Evolutionary conservation across 2,888 invertebrate genomes (phyloP).

Genomic region (Vandiemenella viatica): DNA sequence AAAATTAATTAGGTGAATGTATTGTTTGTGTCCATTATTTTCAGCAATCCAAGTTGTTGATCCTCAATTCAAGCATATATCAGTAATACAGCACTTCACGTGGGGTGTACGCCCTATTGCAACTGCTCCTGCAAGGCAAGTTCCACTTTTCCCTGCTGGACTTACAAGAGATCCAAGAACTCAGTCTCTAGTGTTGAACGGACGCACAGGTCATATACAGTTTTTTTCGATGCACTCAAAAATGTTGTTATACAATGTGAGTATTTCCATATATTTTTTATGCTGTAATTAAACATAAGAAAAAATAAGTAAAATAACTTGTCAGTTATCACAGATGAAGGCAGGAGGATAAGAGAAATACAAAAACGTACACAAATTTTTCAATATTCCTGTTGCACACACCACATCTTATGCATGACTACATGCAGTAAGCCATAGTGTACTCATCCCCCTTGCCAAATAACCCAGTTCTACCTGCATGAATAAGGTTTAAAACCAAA

Average conservation of each 20-base stretch:
- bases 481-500: no score
- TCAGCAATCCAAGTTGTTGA: slow-evolving; percentile 29
- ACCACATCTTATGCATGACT: no score
- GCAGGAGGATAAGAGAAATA: no score
- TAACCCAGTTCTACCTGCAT: no score
- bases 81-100: slow-evolving; percentile 52
- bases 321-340: no score
- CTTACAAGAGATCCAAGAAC: slow-evolving; percentile 45
- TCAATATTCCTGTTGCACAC: no score
- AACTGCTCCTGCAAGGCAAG: slow-evolving; percentile 26
- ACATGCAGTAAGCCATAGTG: no score
- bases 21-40: slow-evolving; percentile 8
- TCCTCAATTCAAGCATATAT: slow-evolving; percentile 32
- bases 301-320: no score
- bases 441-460: no score
- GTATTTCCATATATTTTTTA: no score
- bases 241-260: slow-evolving; percentile 53
- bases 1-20: background rate
- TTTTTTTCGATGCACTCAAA: slow-evolving; percentile 51
- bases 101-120: slow-evolving; percentile 28
- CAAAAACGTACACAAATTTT: no score
- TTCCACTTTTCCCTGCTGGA: slow-evolving; percentile 38
- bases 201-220: slow-evolving; percentile 56
- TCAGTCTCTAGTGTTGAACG: slow-evolving; percentile 51
- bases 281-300: no score